Conservation (phyloP, 2,888 invertebrate species). For the Aphodius sticticus region DNA sequence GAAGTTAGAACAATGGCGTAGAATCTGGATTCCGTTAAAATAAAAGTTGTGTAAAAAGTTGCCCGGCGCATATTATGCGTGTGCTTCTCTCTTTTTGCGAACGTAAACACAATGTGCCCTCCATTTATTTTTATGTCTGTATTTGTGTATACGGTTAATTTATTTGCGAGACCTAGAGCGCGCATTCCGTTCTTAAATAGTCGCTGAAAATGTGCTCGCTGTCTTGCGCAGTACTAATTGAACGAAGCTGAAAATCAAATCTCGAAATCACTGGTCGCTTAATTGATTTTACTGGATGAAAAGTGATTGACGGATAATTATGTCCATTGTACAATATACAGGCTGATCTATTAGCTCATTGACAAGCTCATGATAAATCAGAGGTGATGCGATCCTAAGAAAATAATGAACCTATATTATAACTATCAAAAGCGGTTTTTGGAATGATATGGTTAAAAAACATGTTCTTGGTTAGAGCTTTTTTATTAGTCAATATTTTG, state of each 20-base stretch:
- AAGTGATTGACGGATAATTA: no score
- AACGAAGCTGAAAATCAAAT: slow-evolving; percentile 5
- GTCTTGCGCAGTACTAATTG: slow-evolving; percentile 5
- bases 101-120: not conserved
- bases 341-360: no score
- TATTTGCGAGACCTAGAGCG: not conserved
- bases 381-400: no score
- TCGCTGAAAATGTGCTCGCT: not conserved
- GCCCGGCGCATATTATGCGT: slow-evolving; percentile 9
- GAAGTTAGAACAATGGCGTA: slow-evolving; percentile 21
- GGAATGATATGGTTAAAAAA: no score
- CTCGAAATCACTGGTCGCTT: not conserved
- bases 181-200: slow-evolving; percentile 4
- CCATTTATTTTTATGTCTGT: slow-evolving; percentile 4
- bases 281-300: no score
- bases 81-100: not conserved
- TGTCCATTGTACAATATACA: no score
- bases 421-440: no score
- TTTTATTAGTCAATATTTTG: no score
- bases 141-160: not conserved
- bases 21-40: slow-evolving; percentile 14
- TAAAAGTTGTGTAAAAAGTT: slow-evolving; percentile 17
- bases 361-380: no score
- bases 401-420: no score
- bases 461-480: no score